Evolutionary conservation across 2,113 vertebrate genomes (phyloP).

Genomic region (Ophiodon elongatus): DNA sequence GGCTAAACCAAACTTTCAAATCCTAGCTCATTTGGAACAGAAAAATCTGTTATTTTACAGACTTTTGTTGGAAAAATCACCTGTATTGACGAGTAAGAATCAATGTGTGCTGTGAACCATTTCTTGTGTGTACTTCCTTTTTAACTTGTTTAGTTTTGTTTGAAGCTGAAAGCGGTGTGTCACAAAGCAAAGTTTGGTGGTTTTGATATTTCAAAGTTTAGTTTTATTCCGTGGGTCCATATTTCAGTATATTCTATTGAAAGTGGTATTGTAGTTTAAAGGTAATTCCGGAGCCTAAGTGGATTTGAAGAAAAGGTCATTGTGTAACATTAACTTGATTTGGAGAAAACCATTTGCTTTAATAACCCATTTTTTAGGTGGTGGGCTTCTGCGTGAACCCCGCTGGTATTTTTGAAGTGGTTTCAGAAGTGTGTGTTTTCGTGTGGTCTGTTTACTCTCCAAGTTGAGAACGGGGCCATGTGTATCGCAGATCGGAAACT

Average conservation of each 20-base stretch:
- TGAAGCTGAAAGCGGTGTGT: too few relatives aligned
- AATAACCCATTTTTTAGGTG: slow-evolving; percentile 60
- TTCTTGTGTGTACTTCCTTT: too few relatives aligned
- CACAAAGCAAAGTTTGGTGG: background rate
- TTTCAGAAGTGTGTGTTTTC: slow-evolving; percentile 74
- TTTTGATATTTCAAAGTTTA: background rate
- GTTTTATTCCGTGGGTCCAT: background rate
- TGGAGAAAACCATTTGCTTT: slow-evolving; percentile 59
- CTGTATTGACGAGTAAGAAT: background rate
- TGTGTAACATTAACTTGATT: slow-evolving; percentile 51
- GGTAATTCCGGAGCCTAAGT: slow-evolving; percentile 1
- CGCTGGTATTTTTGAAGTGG: slow-evolving; percentile 71
- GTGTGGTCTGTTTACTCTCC: slow-evolving; percentile 76
- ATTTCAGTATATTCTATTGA: background rate
- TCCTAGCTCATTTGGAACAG: background rate
- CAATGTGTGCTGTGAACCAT: too few relatives aligned
- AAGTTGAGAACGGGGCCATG: slow-evolving; percentile 61
- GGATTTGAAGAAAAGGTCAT: slow-evolving; percentile 28
- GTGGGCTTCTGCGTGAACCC: slow-evolving; percentile 65
- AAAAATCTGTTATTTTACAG: background rate
- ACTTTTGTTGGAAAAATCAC: background rate
- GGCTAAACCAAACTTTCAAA: background rate
- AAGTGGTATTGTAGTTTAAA: slow-evolving; percentile 18
- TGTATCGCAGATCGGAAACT: slow-evolving; percentile 74
- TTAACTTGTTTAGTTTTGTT: too few relatives aligned